Evolutionary conservation across 1,140 invertebrate species (phyloP).

Genomic region (Nomia melanderi): DNA sequence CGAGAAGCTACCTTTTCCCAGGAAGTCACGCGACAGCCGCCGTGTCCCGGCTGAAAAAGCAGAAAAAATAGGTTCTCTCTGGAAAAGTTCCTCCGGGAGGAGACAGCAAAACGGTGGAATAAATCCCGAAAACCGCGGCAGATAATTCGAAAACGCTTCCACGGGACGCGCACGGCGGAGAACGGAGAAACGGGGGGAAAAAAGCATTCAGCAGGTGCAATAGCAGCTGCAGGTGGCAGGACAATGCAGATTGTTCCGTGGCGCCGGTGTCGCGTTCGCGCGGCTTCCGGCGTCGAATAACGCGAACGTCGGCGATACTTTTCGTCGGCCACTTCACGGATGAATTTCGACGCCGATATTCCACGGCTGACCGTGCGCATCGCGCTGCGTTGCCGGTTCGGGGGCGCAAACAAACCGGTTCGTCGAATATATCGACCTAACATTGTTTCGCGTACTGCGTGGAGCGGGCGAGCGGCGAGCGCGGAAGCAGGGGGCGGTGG

Average conservation of each 20-base stretch:
- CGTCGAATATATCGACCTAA: slow-evolving; percentile 58
- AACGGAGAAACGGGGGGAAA: too few relatives aligned
- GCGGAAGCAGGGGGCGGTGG: background rate
- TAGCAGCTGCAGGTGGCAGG: background rate
- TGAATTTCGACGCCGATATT: slow-evolving; percentile 45
- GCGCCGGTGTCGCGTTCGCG: background rate
- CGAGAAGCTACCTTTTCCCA: too few relatives aligned
- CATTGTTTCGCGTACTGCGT: slow-evolving; percentile 48
- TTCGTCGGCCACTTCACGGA: slow-evolving; percentile 38
- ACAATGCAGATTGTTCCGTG: slow-evolving; percentile 38
- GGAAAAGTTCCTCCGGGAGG: too few relatives aligned
- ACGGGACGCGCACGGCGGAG: too few relatives aligned
- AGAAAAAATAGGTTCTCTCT: too few relatives aligned
- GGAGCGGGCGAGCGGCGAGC: too few relatives aligned
- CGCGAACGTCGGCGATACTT: slow-evolving; percentile 32
- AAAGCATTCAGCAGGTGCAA: background rate
- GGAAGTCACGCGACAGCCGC: too few relatives aligned
- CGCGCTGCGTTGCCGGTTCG: slow-evolving; percentile 6
- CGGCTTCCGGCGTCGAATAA: background rate
- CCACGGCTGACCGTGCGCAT: background rate
- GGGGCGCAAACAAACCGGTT: slow-evolving; percentile 44
- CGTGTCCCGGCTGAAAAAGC: too few relatives aligned
- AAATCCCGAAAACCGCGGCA: too few relatives aligned
- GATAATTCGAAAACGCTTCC: too few relatives aligned
- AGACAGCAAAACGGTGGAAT: too few relatives aligned